Conservation (phyloP, 2,113 vertebrate genomes). For the Cathartes aura region DNA sequence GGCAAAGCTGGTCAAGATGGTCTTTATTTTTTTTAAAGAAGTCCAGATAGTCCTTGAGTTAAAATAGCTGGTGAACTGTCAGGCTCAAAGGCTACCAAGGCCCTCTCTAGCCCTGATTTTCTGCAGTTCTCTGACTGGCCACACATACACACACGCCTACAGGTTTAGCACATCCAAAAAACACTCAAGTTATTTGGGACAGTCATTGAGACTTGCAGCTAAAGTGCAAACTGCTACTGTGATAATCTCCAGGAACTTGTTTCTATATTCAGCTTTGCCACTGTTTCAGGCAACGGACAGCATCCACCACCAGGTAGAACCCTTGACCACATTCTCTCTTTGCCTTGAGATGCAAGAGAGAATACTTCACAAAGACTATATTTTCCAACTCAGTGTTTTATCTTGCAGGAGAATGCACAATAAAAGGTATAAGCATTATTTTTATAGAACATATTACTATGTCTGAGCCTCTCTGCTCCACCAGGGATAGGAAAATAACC, state of each 20-base stretch:
- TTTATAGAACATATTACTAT: background rate
- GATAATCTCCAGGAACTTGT: background rate
- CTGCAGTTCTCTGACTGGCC: background rate
- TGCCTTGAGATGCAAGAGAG: background rate
- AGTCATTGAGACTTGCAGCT: background rate
- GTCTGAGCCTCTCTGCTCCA: background rate
- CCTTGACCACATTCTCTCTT: fast-evolving
- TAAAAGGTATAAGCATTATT: background rate
- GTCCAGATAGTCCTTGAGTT: background rate
- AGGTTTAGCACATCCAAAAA: background rate
- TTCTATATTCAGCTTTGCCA: background rate
- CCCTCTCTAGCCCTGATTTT: background rate
- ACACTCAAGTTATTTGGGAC: background rate
- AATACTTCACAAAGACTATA: background rate
- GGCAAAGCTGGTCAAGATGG: background rate
- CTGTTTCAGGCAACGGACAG: background rate
- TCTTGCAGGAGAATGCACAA: background rate
- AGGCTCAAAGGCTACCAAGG: background rate
- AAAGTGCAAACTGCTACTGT: background rate
- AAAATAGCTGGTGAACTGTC: background rate
- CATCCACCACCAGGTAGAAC: background rate
- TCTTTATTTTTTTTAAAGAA: background rate
- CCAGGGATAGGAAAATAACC: background rate
- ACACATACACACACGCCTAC: background rate
- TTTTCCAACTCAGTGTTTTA: background rate